Base-by-base conservation (phyloP, 2,888 invertebrate species). In the Synergus japonicus region DNA sequence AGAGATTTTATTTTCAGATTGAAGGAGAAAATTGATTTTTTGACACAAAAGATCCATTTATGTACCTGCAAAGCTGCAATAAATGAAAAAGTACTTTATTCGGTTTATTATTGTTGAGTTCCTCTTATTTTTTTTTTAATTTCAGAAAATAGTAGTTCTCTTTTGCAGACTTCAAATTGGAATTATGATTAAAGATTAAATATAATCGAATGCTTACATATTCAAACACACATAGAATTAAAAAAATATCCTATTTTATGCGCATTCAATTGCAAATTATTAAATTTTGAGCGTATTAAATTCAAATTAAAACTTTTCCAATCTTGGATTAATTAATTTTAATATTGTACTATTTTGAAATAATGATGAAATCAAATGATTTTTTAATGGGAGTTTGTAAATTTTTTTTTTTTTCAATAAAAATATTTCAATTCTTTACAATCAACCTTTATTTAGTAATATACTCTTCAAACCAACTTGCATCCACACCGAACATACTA, bases 391-490 rank as follows among this genome's bases (percentile, higher is more conserved):
- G 37, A 37, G 37, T 37, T 37, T 5, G 37, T 37, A 37, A 5
- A 37, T 0, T 37, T 37, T 37, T 37, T 37, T 37, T 37, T 37
- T 37, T 37, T 37, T 37, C 10, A 76, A 77, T 77, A 73, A 77
- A 18, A 67, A 69, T 54, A 76, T 37, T 37, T 37, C 18, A 66
- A 54, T 78, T 85, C 69, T 85, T 86, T 85, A 81, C 85, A 79
- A 85, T 86, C 86, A 87, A 87, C 84, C 87, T 90, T 88, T 88
- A 89, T 88, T 88, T 87, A 87, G 85, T 86, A 87, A 88, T 87
- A 87, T 87, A 87, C 84, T 85, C 85, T 87, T 83, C 67, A 86
- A 87, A 88, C 82, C 84, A 86, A 85, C 81, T 83, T 83, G 77
- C 78, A 67, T 84, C 78, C 80, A 78, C 78, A 79, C 79, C 78